phyloP scores from a whole-genome alignment of 2,888 invertebrate genomes.

The Amblyteles armatorius region DNA sequence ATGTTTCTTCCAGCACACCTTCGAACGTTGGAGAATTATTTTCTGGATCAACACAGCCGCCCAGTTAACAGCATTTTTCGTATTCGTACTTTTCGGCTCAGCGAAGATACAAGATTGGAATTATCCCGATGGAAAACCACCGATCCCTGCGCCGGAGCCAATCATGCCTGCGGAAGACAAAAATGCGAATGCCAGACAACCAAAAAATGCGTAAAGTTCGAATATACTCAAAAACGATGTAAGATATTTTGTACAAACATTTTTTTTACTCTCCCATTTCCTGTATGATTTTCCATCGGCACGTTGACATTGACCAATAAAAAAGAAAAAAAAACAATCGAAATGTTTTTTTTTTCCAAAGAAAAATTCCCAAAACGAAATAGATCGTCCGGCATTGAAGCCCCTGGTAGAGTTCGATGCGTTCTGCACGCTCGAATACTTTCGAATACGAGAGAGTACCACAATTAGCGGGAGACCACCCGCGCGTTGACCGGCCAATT shows the following conservation, averaged over 20 bases:
- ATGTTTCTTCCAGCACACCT: constrained; percentile 77
- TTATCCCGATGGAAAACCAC: constrained; percentile 68
- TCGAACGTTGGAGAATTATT: constrained; percentile 77
- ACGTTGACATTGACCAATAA: neutral
- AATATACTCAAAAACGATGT: neutral
- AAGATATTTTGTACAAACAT: neutral
- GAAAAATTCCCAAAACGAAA: neutral
- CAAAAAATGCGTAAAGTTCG: constrained; percentile 30
- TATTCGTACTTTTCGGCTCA: constrained; percentile 78
- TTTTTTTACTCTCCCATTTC: neutral
- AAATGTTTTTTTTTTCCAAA: neutral
- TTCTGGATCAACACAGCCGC: constrained; percentile 79
- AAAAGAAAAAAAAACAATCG: neutral
- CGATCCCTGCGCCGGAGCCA: neutral
- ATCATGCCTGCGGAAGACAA: constrained; percentile 12
- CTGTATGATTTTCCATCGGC: neutral
- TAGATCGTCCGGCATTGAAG: constrained; percentile 4
- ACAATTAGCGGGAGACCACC: constrained; percentile 70
- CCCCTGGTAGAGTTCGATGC: constrained; percentile 6
- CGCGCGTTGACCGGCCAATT: constrained; percentile 74
- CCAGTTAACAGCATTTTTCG: constrained; percentile 76
- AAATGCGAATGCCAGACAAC: neutral
- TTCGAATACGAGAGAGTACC: constrained; percentile 1
- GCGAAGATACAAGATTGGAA: constrained; percentile 82
- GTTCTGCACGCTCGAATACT: neutral